phyloP scores from a whole-genome alignment of 2,113 vertebrate species.

The Isichthys henryi region DNA sequence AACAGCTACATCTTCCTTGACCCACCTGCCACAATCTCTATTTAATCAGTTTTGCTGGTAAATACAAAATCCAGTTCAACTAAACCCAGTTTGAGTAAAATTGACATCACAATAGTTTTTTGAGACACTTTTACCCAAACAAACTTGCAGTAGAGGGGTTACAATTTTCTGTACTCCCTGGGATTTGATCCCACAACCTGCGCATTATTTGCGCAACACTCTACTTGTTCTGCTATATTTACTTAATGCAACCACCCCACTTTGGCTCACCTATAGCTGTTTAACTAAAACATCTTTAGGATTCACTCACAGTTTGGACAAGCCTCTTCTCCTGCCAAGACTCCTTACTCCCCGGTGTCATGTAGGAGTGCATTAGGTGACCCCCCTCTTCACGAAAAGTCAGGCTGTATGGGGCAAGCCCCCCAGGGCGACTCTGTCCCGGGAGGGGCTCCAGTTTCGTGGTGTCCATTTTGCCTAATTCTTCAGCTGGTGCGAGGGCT shows the following conservation, averaged over 20 bases:
- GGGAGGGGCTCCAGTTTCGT: not conserved
- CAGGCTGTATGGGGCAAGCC: not conserved
- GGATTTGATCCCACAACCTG: not conserved
- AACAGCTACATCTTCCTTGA: not conserved
- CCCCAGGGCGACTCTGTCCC: not conserved
- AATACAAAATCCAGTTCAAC: not conserved
- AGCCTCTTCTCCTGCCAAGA: constrained; percentile 61
- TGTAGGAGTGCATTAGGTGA: constrained; percentile 34
- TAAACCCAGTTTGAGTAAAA: not conserved
- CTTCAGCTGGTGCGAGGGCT: not conserved
- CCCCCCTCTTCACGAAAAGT: not conserved
- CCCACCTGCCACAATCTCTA: not conserved
- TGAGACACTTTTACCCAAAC: not conserved
- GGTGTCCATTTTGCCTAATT: not conserved
- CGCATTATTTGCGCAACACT: not conserved
- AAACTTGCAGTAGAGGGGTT: not conserved
- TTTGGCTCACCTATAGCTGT: not conserved
- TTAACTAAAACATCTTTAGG: not conserved
- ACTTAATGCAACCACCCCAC: not conserved
- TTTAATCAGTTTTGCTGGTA: not conserved
- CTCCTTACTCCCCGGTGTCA: constrained; percentile 59
- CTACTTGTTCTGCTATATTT: not conserved
- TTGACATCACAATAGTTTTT: not conserved
- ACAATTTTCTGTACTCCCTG: not conserved
- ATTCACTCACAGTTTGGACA: constrained; percentile 59